These are phyloP conservation scores for Sebastes jordani DNA, from an alignment of 2,797 vertebrate genomes.

Conservation along the genomic window DNA sequence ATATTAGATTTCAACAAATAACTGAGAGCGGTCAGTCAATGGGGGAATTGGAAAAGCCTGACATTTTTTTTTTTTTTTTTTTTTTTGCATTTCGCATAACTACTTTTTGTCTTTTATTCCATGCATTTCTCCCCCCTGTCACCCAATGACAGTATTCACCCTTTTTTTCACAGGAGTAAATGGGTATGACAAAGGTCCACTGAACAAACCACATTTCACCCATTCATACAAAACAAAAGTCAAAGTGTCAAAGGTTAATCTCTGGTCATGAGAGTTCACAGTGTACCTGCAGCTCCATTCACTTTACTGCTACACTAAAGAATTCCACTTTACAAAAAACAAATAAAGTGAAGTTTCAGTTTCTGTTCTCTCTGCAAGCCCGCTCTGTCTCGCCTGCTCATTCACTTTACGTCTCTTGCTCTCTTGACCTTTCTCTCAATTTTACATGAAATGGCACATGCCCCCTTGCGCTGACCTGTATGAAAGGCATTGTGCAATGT, in stretches of 20 bases:
- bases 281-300: background rate
- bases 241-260: slow-evolving; percentile 14
- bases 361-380: slow-evolving; percentile 20
- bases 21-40: background rate
- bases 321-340: background rate
- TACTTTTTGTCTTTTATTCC: background rate
- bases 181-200: background rate
- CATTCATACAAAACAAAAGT: slow-evolving; percentile 3
- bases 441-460: slow-evolving; percentile 5
- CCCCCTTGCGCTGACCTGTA: background rate
- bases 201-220: background rate
- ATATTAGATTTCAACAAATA: background rate
- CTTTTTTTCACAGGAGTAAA: background rate
- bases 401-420: slow-evolving; percentile 5
- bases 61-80: background rate
- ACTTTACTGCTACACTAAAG: background rate
- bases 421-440: background rate
- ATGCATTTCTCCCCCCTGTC: background rate
- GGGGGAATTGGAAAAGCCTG: background rate
- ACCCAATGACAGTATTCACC: background rate
- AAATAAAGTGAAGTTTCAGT: background rate
- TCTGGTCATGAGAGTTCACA: background rate
- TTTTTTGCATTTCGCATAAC: background rate
- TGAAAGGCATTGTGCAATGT: background rate
- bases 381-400: slow-evolving; percentile 11